Base-by-base conservation (phyloP, 2,888 invertebrate genomes). In the Nycteola revayana region DNA sequence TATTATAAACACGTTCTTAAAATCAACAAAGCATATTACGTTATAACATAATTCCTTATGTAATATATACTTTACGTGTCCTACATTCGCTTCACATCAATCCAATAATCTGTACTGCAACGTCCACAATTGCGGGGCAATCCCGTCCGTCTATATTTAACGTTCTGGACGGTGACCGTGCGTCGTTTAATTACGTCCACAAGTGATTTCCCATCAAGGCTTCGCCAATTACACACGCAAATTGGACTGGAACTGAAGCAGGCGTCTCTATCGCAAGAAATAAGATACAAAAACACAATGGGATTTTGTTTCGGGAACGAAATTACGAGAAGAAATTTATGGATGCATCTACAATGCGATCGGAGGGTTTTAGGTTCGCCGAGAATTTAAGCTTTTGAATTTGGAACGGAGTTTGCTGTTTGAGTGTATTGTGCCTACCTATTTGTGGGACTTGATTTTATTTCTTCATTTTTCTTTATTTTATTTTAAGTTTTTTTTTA, bases 181-280 rank as follows among this genome's bases (percentile, higher is more conserved):
- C 54, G 37, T 49, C 61, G 66, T 62, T 67, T 74, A 74, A 75
- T 74, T 72, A 73, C 67, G 53, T 55, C 58, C 54, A 61, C 64
- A 65, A 69, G 66, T 69, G 72, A 75, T 68, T 72, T 65, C 25
- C 57, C 56, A 60, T 64, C 67, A 62, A 58, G 59, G 64, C 53
- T 47, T 48, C 52, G 49, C 61, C 50, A 67, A 70, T 74, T 69
- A 70, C 61, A 60, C 55, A 64, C 61, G 59, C 64, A 70, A 70
- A 74, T 70, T 74, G 67, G 57, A 64, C 54, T 59, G 42, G 54
- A 53, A 45, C 40, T 39, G 47, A 25, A 26, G 34, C 39, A 9
- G 24, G 29, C 9, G 25, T 23, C 40, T 23, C 28, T 22, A 28
- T 30, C 45, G 39, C 44, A 49, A 18, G 38, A 30, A 9, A 3